phyloP scores from a whole-genome alignment of 2,797 vertebrate species.

The Tokudaia tokunoshimensis region DNA sequence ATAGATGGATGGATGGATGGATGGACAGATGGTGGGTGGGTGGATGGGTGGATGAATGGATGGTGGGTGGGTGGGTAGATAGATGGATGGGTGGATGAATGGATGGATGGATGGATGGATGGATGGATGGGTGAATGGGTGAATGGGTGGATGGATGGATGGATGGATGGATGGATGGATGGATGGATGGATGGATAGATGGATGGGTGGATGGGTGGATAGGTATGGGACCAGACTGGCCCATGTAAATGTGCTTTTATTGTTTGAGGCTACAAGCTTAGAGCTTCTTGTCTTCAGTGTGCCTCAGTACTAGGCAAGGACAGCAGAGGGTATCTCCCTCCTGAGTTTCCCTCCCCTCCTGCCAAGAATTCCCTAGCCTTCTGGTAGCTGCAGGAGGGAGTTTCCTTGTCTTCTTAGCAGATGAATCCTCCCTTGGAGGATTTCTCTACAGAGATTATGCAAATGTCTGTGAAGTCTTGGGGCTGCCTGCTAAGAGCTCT shows the following conservation, averaged over 20 bases:
- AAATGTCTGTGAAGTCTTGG: not conserved
- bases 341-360: no score
- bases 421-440: not conserved
- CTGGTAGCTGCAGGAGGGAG: not conserved
- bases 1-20: not conserved
- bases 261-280: not conserved
- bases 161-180: not conserved
- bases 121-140: no score
- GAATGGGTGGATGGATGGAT: not conserved
- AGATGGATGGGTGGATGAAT: not conserved
- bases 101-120: no score
- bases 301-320: not conserved
- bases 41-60: not conserved
- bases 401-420: not conserved
- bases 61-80: not conserved
- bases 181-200: not conserved
- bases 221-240: not conserved
- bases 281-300: not conserved
- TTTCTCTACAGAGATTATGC: slow-evolving; percentile 20
- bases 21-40: not conserved
- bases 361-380: not conserved
- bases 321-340: not conserved
- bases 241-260: accelerated
- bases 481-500: not conserved
- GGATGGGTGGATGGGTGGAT: not conserved